A percentile compares a stretch with the other conserved stretches of the same genome.
Evolutionary conservation across 2,888 invertebrate genomes (phyloP).

Genomic region (Papilio elwesi): DNA sequence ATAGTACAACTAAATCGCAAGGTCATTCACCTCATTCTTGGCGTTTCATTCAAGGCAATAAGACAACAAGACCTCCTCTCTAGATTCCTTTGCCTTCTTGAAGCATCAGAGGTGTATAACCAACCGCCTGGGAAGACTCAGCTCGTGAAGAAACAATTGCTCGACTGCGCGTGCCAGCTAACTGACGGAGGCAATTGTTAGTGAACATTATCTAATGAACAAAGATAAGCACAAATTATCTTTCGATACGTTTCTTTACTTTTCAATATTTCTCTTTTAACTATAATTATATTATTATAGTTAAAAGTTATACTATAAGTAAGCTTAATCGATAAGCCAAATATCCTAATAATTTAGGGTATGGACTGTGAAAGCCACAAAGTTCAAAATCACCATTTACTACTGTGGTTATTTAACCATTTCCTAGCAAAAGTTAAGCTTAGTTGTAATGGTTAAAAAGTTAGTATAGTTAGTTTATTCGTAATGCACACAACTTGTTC

Average conservation of each 20-base stretch:
- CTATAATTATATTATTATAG: too few species aligned
- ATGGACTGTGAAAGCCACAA: too few species aligned
- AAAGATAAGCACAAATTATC: not conserved
- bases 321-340: not conserved
- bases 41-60: constrained; percentile 40
- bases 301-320: not conserved
- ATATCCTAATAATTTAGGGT: not conserved
- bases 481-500: too few species aligned
- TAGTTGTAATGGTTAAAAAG: not conserved
- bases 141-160: constrained; percentile 61
- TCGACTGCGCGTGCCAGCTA: constrained; percentile 62
- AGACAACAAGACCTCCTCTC: not conserved
- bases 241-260: too few species aligned
- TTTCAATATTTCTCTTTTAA: too few species aligned
- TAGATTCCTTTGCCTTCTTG: constrained; percentile 14
- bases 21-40: constrained; percentile 45
- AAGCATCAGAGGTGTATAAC: constrained; percentile 23
- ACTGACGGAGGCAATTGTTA: constrained; percentile 61
- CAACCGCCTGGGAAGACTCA: constrained; percentile 33
- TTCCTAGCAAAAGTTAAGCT: not conserved
- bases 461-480: not conserved
- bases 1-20: constrained; percentile 31
- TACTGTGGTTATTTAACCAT: not conserved
- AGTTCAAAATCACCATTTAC: too few species aligned
- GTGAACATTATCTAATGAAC: constrained; percentile 46